These are phyloP conservation scores for Hyposmocoma kahamanoa DNA, from an alignment of 1,140 invertebrate genomes.

Conservation along the genomic window DNA sequence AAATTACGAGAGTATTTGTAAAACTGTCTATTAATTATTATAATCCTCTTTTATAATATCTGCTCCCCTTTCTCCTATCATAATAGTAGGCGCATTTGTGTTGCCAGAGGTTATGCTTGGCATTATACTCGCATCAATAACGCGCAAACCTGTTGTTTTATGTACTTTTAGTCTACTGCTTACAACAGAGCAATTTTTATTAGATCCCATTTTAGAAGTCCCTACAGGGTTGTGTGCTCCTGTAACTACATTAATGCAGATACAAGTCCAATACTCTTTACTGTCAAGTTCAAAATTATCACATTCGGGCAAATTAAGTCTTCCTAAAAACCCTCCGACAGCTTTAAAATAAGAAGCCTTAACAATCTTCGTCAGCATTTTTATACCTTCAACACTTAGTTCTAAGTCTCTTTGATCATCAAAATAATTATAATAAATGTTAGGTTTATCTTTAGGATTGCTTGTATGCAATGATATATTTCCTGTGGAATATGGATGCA, in stretches of 20 bases:
- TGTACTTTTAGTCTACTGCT: slow-evolving; percentile 80
- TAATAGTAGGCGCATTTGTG: slow-evolving; percentile 83
- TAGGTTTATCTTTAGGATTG: slow-evolving; percentile 73
- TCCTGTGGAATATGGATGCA: slow-evolving; percentile 65
- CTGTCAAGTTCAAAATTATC: slow-evolving; percentile 59
- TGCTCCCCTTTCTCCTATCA: slow-evolving; percentile 85
- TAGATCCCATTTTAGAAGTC: slow-evolving; percentile 85
- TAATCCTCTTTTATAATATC: slow-evolving; percentile 80
- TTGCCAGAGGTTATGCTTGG: slow-evolving; percentile 81
- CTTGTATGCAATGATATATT: slow-evolving; percentile 40
- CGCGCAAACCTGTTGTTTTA: slow-evolving; percentile 77
- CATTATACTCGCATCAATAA: slow-evolving; percentile 87
- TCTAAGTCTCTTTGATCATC: slow-evolving; percentile 79
- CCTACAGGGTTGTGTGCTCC: slow-evolving; percentile 81
- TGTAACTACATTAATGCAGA: slow-evolving; percentile 72
- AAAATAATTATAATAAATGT: slow-evolving; percentile 86
- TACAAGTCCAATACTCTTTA: slow-evolving; percentile 78
- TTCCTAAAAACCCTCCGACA: slow-evolving; percentile 42
- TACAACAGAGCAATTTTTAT: slow-evolving; percentile 74
- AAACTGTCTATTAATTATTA: too few species aligned
- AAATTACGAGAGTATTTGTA: too few species aligned
- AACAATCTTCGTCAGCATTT: slow-evolving; percentile 45
- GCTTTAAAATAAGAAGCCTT: slow-evolving; percentile 53
- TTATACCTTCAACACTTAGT: slow-evolving; percentile 76
- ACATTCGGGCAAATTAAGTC: slow-evolving; percentile 52